Evolutionary conservation across 2,888 invertebrate genomes (phyloP).

Genomic region (Pemphredon lugubris): DNA sequence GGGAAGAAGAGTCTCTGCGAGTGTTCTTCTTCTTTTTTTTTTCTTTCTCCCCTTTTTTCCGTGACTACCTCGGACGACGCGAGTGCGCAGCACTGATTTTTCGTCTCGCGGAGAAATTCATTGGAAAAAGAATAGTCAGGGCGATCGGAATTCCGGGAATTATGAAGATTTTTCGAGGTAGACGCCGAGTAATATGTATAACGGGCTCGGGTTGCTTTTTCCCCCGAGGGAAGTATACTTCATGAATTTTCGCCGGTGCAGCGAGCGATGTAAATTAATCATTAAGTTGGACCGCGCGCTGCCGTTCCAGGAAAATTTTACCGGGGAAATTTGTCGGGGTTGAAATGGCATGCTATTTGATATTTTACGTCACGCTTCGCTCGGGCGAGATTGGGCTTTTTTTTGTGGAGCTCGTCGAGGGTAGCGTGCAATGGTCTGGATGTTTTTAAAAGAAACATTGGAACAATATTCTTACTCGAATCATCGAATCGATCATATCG

Average conservation of each 20-base stretch:
- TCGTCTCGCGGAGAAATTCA: slow-evolving; percentile 5
- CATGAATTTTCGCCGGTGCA: not conserved
- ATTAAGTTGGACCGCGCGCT: not conserved
- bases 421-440: too few species aligned
- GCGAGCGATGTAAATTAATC: not conserved
- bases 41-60: slow-evolving; percentile 2
- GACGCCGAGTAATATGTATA: not conserved
- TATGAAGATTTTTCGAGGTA: not conserved
- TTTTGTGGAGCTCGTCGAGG: too few species aligned
- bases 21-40: not conserved
- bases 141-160: not conserved
- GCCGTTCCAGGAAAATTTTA: not conserved
- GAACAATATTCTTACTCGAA: not conserved
- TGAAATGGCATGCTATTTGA: not conserved
- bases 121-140: not conserved
- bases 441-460: not conserved
- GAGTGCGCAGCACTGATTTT: slow-evolving; percentile 9
- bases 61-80: not conserved
- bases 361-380: too few species aligned
- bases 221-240: not conserved
- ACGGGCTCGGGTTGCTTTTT: not conserved
- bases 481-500: too few species aligned
- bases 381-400: too few species aligned
- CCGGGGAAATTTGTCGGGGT: not conserved
- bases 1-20: slow-evolving; percentile 5